These are phyloP conservation scores for Mayetiola destructor DNA, from an alignment of 2,888 invertebrate species.

Conservation along the genomic window DNA sequence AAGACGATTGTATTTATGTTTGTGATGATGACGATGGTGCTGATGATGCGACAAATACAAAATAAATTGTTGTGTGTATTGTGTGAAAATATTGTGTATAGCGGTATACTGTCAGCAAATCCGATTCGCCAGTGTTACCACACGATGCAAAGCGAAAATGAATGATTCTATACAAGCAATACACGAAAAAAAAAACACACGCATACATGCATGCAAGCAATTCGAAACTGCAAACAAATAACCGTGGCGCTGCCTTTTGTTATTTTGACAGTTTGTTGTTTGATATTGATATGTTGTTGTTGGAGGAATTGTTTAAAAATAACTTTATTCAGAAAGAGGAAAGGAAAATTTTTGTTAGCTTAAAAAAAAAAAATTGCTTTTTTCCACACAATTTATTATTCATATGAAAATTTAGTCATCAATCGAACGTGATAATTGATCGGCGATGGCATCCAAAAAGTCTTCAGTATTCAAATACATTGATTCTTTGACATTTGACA, in stretches of 20 bases:
- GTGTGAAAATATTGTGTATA: no score
- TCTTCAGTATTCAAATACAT: constrained; percentile 76
- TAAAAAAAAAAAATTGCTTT: not conserved
- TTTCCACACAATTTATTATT: no score
- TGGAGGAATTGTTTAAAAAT: not conserved
- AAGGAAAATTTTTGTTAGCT: no score
- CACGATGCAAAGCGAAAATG: no score
- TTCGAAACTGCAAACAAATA: not conserved
- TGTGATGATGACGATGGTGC: constrained; percentile 6
- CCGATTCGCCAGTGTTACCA: not conserved
- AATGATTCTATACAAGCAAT: no score
- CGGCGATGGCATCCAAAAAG: constrained; percentile 67
- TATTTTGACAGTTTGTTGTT: not conserved
- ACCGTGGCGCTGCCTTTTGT: not conserved
- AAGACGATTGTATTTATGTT: not conserved
- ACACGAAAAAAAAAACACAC: not conserved
- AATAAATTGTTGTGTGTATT: no score
- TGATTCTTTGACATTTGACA: constrained; percentile 63
- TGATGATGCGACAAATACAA: constrained; percentile 5
- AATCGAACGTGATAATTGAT: constrained; percentile 44
- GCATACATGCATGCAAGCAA: not conserved
- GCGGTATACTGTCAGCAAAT: constrained; percentile 10
- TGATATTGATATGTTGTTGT: not conserved
- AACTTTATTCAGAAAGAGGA: not conserved
- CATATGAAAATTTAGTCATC: not conserved